A percentile compares a stretch with the other conserved stretches of the same genome.
Evolutionary conservation across 2,888 invertebrate species (phyloP).

Genomic region (Eubasilissa splendida): DNA sequence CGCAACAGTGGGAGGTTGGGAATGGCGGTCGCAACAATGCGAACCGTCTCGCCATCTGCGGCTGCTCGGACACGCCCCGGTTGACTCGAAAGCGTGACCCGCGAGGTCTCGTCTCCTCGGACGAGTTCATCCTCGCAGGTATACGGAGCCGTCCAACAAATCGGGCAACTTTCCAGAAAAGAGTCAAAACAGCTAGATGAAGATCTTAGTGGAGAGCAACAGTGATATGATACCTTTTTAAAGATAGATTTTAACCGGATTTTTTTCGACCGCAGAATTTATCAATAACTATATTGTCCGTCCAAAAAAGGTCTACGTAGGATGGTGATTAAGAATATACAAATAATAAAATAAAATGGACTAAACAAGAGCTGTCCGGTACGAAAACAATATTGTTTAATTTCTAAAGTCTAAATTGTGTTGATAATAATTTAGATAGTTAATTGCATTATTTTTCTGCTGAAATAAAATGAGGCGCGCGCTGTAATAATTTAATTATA

Average conservation of each 20-base stretch:
- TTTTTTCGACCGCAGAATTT: too few relatives aligned
- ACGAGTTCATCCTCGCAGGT: neutral
- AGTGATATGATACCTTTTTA: neutral
- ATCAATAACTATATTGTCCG: too few relatives aligned
- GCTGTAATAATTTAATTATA: too few relatives aligned
- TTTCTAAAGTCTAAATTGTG: too few relatives aligned
- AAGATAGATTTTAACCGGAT: neutral
- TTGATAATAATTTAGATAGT: too few relatives aligned
- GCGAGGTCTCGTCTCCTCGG: constrained; percentile 5
- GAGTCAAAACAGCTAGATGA: neutral
- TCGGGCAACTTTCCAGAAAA: neutral
- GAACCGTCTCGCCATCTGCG: neutral
- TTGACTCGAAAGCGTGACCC: constrained; percentile 25
- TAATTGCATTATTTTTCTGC: too few relatives aligned
- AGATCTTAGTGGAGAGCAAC: neutral
- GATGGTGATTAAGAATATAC: too few relatives aligned
- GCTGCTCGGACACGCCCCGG: constrained; percentile 27
- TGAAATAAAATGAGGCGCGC: too few relatives aligned
- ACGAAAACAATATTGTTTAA: too few relatives aligned
- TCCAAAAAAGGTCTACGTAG: too few relatives aligned
- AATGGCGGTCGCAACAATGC: constrained; percentile 7
- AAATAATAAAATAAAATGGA: too few relatives aligned
- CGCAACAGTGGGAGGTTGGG: constrained; percentile 1
- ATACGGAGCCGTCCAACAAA: neutral
- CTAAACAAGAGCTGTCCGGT: too few relatives aligned